Conservation (phyloP, 2,888 invertebrate species). For the Crepidodera aurea region DNA sequence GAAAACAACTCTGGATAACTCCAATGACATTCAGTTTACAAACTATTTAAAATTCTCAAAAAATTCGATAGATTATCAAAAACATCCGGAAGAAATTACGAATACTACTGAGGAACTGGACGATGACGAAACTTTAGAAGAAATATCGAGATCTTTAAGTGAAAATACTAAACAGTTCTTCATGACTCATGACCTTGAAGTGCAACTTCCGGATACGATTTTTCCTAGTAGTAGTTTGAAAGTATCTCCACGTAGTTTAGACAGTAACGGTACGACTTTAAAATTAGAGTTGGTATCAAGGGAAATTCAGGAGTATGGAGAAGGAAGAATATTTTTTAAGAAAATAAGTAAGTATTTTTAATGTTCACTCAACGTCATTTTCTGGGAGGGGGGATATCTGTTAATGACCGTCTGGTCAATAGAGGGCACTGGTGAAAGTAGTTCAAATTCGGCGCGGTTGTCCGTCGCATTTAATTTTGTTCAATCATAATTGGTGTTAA, state of each 20-base stretch:
- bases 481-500: neutral
- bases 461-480: neutral
- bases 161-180: conserved; percentile 72
- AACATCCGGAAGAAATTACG: conserved; percentile 58
- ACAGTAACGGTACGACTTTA: conserved; percentile 78
- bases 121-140: conserved; percentile 68
- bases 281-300: conserved; percentile 75
- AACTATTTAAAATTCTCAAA: conserved; percentile 65
- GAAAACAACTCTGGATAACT: conserved; percentile 69
- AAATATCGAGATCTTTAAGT: conserved; percentile 76
- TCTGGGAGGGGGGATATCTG: neutral
- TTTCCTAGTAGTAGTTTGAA: conserved; percentile 78
- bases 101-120: conserved; percentile 52
- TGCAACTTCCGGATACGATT: conserved; percentile 75
- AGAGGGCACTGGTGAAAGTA: conserved; percentile 8
- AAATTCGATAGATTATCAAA: conserved; percentile 50
- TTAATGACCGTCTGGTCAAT: conserved; percentile 2
- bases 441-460: neutral
- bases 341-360: conserved; percentile 70
- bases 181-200: conserved; percentile 78
- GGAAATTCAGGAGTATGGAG: conserved; percentile 46
- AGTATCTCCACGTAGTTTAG: conserved; percentile 77
- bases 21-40: conserved; percentile 57
- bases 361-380: neutral
- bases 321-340: conserved; percentile 71